Conservation (phyloP, 2,797 vertebrate species). For the Sebastes umbrosus region DNA sequence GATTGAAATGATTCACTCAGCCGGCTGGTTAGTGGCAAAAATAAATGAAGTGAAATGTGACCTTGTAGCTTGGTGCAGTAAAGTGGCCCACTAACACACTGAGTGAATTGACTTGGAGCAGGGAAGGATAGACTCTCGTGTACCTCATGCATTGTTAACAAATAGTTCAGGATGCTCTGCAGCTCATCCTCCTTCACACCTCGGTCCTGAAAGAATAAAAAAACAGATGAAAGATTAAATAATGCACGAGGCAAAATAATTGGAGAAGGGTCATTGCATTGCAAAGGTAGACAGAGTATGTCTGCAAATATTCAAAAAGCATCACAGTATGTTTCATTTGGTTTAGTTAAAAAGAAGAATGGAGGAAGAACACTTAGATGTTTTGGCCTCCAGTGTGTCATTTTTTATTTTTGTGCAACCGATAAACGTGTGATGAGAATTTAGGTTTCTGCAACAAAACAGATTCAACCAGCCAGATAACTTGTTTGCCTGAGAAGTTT, state of each 20-base stretch:
- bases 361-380: not conserved
- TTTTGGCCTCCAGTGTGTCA: constrained; percentile 12
- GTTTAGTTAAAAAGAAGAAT: not conserved
- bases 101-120: constrained; percentile 7
- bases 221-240: constrained; percentile 7
- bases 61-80: constrained; percentile 12
- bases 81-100: constrained; percentile 12
- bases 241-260: not conserved
- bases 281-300: not conserved
- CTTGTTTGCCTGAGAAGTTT: constrained; percentile 2
- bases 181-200: constrained; percentile 97
- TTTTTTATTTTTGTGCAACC: not conserved
- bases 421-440: constrained; percentile 15
- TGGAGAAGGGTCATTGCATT: not conserved
- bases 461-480: constrained; percentile 19
- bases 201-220: constrained; percentile 83
- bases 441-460: constrained; percentile 14
- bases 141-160: constrained; percentile 96
- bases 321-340: not conserved
- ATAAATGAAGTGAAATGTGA: constrained; percentile 16
- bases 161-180: constrained; percentile 95
- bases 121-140: constrained; percentile 36
- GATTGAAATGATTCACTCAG: constrained; percentile 8
- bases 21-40: not conserved
- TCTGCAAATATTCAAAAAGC: not conserved